Conservation (phyloP, 2,888 invertebrate species). For the Molorchus minor region DNA sequence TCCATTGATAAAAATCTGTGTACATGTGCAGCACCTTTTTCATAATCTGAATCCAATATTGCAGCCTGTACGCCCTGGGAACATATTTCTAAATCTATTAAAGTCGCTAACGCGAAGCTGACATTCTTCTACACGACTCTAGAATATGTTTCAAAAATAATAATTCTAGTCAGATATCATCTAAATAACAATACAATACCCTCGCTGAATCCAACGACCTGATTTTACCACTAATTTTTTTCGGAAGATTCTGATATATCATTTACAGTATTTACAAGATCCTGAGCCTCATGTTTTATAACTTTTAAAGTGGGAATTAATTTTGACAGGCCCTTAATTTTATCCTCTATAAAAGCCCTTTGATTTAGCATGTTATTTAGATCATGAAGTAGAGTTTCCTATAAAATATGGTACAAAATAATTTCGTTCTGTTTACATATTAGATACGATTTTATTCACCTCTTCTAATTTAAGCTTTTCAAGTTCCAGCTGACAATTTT, state of each 20-base stretch:
- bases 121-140: constrained; percentile 93
- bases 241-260: constrained; percentile 89
- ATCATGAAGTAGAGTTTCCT: constrained; percentile 77
- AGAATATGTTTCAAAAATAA: constrained; percentile 41
- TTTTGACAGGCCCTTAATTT: constrained; percentile 81
- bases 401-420: constrained; percentile 40
- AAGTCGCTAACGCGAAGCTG: constrained; percentile 94
- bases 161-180: background rate
- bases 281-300: constrained; percentile 80
- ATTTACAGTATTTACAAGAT: constrained; percentile 84
- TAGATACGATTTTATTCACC: constrained; percentile 10
- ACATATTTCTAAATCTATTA: constrained; percentile 92
- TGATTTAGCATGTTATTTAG: constrained; percentile 77
- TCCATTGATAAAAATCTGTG: constrained; percentile 94
- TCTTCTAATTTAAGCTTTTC: constrained; percentile 69
- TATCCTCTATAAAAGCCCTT: constrained; percentile 80
- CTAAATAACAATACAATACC: no score
- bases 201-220: constrained; percentile 91
- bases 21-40: constrained; percentile 95
- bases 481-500: constrained; percentile 68
- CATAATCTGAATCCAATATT: constrained; percentile 93
- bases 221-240: constrained; percentile 95
- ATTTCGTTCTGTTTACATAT: background rate
- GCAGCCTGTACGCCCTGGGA: constrained; percentile 97
- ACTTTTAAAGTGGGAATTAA: constrained; percentile 82